Evolutionary conservation across 2,888 invertebrate genomes (phyloP).

Genomic region (Nemapogon koenigi): DNA sequence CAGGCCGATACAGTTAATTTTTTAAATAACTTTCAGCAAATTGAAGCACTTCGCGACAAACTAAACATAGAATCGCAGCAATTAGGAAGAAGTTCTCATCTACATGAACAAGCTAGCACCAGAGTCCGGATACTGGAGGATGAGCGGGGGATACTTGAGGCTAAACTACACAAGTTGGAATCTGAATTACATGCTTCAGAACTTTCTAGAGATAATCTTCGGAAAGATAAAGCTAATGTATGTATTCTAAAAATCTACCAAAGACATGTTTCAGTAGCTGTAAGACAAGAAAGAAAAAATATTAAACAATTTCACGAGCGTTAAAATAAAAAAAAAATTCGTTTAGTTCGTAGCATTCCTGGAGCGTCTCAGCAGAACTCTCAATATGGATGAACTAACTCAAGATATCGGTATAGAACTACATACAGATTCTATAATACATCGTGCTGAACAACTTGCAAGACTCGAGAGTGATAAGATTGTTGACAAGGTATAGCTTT

Average conservation of each 20-base stretch:
- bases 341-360: slow-evolving; percentile 81
- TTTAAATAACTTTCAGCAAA: slow-evolving; percentile 66
- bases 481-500: slow-evolving; percentile 77
- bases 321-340: slow-evolving; percentile 17
- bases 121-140: slow-evolving; percentile 75
- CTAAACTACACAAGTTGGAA: slow-evolving; percentile 79
- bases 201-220: slow-evolving; percentile 72
- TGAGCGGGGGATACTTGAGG: slow-evolving; percentile 76
- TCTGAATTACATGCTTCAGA: slow-evolving; percentile 79
- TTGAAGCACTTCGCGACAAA: slow-evolving; percentile 79
- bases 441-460: slow-evolving; percentile 84
- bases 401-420: slow-evolving; percentile 82
- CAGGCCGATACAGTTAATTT: too few species aligned
- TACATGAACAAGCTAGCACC: slow-evolving; percentile 69
- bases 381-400: slow-evolving; percentile 86
- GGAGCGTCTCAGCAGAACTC: slow-evolving; percentile 80
- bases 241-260: too few species aligned
- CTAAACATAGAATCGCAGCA: slow-evolving; percentile 76
- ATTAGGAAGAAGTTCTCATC: slow-evolving; percentile 69
- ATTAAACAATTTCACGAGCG: too few species aligned
- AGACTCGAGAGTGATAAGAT: slow-evolving; percentile 82
- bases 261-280: too few species aligned
- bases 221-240: slow-evolving; percentile 80
- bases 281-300: too few species aligned
- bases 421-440: slow-evolving; percentile 82